Base-by-base conservation (phyloP, 1,140 invertebrate genomes). In the Drosophila sturtevanti region DNA sequence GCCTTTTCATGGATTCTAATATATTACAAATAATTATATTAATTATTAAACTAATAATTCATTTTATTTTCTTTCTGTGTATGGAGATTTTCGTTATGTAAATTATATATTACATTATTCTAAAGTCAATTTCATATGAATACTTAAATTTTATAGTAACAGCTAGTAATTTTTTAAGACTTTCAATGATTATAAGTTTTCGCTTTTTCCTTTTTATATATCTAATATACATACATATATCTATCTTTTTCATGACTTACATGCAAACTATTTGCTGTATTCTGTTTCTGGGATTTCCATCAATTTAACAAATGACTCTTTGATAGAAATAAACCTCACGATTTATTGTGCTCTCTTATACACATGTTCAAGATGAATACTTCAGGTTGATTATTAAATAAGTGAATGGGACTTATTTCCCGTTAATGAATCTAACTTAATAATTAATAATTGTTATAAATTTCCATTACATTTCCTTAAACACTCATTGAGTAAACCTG, bases 401-500 rank as follows among this genome's bases (percentile, higher is more conserved):
- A 48, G 41, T 48, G 41, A 48, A 48, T 48, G 41, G 41, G 9
- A 48, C 41, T 48, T 48, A 48, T 48, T 48, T 48, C 41, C 41
- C 41, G 41, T 48, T 48, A 48, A 48, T 48, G 41, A 48, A 48
- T 48, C 41, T 48, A 9, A 48, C 41, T 48, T 48, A 48, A 48
- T 48, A n/a, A n/a, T n/a, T n/a, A n/a, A 11, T 48, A 48, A 48
- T 48, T 48, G 21, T 48, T 48, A 48, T 21, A 48, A 48, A 48
- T 48, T 48, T 48, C 41, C 41, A 48, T 48, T 48, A 48, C 41
- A 48, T 21, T 48, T 48, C 16, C 41, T 21, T 48, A 21, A 48
- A 48, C 10, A 48, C 41, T 74, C 44, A 60, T 73, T 60, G 58
- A 61, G 11, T 16, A 44, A 64, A 16, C n/a, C n/a, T 34, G n/a